A percentile compares a stretch with the other conserved stretches of the same genome.
These are phyloP conservation scores for Loriculus beryllinus DNA, from an alignment of 2,797 vertebrate species.

Conservation along the genomic window DNA sequence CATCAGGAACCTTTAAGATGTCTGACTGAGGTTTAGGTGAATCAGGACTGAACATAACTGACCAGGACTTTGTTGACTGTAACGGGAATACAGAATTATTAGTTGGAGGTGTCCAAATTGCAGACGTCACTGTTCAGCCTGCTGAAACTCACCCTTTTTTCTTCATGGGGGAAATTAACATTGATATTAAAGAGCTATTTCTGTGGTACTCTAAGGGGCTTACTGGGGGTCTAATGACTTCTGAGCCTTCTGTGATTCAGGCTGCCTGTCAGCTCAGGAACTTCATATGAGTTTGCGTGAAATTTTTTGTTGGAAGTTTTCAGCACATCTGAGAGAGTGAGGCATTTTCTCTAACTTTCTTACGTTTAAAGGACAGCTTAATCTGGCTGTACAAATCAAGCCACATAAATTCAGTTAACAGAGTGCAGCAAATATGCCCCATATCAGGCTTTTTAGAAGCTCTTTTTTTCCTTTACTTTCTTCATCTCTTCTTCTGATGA, in stretches of 20 bases:
- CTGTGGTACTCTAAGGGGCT: neutral
- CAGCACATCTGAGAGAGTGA: neutral
- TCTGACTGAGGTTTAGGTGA: neutral
- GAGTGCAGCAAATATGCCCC: neutral
- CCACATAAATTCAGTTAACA: neutral
- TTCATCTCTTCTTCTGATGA: neutral
- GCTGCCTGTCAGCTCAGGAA: neutral
- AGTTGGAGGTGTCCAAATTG: neutral
- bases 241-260: neutral
- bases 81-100: neutral
- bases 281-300: neutral
- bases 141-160: neutral
- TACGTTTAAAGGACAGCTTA: neutral
- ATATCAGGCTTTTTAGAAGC: neutral
- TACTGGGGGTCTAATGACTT: neutral
- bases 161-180: neutral
- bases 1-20: neutral
- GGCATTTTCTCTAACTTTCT: neutral
- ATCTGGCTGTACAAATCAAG: neutral
- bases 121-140: neutral
- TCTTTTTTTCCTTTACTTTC: neutral
- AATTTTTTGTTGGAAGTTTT: neutral
- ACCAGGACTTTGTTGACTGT: neutral
- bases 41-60: neutral
- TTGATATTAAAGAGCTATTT: neutral